A percentile compares a stretch with the other conserved stretches of the same genome.
Conservation (phyloP, 2,113 vertebrate genomes). For the Ariopsis seemanni region DNA sequence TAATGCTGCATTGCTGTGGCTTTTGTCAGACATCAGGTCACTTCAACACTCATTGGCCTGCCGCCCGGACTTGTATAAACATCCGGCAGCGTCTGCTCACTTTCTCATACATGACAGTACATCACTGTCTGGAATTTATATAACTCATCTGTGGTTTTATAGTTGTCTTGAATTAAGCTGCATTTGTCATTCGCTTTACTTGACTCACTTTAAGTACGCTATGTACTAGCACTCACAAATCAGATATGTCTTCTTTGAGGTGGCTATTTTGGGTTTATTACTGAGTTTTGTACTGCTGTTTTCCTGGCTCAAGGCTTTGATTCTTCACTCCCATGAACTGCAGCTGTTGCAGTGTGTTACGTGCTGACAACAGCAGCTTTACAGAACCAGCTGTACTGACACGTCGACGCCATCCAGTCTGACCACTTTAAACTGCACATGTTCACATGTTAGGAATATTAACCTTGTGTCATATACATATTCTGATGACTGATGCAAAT, state of each 20-base stretch:
- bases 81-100: slow-evolving; percentile 3
- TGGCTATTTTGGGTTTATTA: background rate
- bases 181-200: background rate
- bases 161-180: background rate
- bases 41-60: background rate
- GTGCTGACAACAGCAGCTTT: slow-evolving; percentile 37
- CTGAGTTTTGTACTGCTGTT: background rate
- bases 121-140: background rate
- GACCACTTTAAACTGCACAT: background rate
- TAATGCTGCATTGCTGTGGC: slow-evolving; percentile 15
- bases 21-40: slow-evolving; percentile 29
- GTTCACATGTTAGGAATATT: background rate
- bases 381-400: slow-evolving; percentile 16
- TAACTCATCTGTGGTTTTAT: background rate
- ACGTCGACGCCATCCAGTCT: slow-evolving; percentile 8
- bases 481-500: background rate
- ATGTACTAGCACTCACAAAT: background rate
- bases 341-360: slow-evolving; percentile 31
- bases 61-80: slow-evolving; percentile 22
- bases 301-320: background rate
- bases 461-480: background rate
- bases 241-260: background rate
- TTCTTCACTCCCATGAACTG: background rate
- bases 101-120: slow-evolving; percentile 6
- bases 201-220: background rate